A percentile compares a stretch with the other conserved stretches of the same genome.
Evolutionary conservation across 2,113 vertebrate genomes (phyloP).

Genomic region (Sardina pilchardus): DNA sequence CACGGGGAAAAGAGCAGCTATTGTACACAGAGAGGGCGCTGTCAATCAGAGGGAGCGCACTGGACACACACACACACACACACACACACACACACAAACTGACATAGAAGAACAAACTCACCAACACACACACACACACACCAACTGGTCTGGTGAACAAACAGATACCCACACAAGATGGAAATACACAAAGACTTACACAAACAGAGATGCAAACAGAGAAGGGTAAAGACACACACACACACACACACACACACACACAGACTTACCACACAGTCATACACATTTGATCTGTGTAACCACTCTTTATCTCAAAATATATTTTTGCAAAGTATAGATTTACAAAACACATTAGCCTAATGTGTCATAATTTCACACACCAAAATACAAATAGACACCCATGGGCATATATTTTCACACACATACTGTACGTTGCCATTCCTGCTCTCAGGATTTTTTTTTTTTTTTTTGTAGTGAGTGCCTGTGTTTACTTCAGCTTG

Average conservation of each 20-base stretch:
- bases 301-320: not conserved
- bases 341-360: not conserved
- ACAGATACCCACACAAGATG: not conserved
- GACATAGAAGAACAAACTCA: not conserved
- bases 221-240: not conserved
- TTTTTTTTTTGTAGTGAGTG: not conserved
- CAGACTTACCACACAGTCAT: not conserved
- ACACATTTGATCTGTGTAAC: no score
- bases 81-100: slow-evolving; percentile 14
- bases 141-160: not conserved
- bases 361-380: not conserved
- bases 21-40: slow-evolving; percentile 61
- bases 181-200: not conserved
- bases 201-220: not conserved
- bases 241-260: not conserved
- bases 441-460: not conserved
- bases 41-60: slow-evolving; percentile 55
- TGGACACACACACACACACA: slow-evolving; percentile 29
- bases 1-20: slow-evolving; percentile 63
- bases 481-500: not conserved
- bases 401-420: not conserved
- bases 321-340: not conserved
- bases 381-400: not conserved
- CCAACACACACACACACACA: not conserved
- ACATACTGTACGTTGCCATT: not conserved